Base-by-base conservation (phyloP, 1,140 invertebrate genomes). In the Trachymyrmex septentrionalis region DNA sequence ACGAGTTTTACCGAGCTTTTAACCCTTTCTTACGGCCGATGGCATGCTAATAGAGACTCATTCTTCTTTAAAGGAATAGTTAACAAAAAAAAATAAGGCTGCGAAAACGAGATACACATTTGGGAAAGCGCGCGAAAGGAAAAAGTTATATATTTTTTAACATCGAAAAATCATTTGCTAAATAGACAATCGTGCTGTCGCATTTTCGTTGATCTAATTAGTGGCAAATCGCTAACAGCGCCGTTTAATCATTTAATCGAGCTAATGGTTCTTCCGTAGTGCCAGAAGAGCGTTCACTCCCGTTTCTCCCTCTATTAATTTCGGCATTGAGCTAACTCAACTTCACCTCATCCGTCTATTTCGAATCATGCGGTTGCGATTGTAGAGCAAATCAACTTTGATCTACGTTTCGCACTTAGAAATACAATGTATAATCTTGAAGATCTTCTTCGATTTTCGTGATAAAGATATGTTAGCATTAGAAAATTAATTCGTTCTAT, bases 161-260 rank as follows among this genome's bases (percentile, higher is more conserved):
- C 12, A 44, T 19, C 1, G 5, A 71, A 53, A 55, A 34, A 34
- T 80, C 3, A 4, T 67, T 38, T 16, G n/a, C 19, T 16, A 57
- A 48, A 34, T 53, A 16, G 7, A n/a, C 21, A 19, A 16, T 73
- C 12, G 7, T 27, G 27, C 7, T 48, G 59, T 82, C 50, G 19
- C 14, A 38, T 6, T 48, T 72, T 73, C 55, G 19, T 72, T 14
- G 53, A 82, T 82, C 67, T 82, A 73, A 82, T 84, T 84, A 84
- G 38, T 50, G n/a, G 27, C 69, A 24, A 75, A 48, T 84, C 24
- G n/a, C 57, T 84, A 75, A 75, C 55, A 73, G 38, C 10, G 38
- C 1, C 69, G 69, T 44, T 84, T 84, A 84, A 84, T 84, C 69
- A 63, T 84, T 84, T 61, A 84, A 84, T 84, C 80, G 80, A 75